Evolutionary conservation across 2,113 vertebrate genomes (phyloP), one percentile per base, ranked within the genome.

Genomic region (Xyrauchen texanus): DNA sequence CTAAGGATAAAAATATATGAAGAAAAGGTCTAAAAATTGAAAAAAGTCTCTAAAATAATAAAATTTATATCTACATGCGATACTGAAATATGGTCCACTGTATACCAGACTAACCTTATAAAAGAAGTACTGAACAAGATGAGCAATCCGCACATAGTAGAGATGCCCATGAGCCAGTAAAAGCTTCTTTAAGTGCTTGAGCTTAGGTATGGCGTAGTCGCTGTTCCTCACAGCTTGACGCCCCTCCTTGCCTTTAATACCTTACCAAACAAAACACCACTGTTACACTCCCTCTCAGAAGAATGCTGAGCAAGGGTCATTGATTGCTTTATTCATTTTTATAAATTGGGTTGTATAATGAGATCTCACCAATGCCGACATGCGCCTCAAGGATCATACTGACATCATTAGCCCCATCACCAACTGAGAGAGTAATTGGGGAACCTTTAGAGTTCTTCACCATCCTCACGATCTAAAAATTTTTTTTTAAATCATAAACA

Each of bases 41-140:
- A 34, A 34, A 34, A 34, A 34, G 21, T 34, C 21, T 34, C 21
- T 34, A 34, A 67, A 11, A 16, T 21, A 13, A 11, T 15, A 7
- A 34, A 8, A 10, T 72, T 58, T 46, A 44, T 72, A 72, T 16
- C 10, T 46, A 72, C 11, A 44, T 58, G 55, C 15, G 6, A 2
- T 21, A 55, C 4, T 11, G 12, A 53, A 66, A 49, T 7, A 49
- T 0, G n/a, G 16, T 6, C 11, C 46, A 52, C 7, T 62, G 9
- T 11, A 63, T 76, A 47, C 62, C 88, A 89, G 93, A 90, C 82
- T 82, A 91, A 97, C 98, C 96, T 99, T 99, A 91, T 99, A 99
- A 91, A 99, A 99, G 94, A 99, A 99, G 93, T 99, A 99, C 85
- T 99, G 97, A 89, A 99, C 97, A 83, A 99, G 95, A 83, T 99